Evolutionary conservation across 2,113 vertebrate genomes (phyloP).

Genomic region (Macrotis lagotis): DNA sequence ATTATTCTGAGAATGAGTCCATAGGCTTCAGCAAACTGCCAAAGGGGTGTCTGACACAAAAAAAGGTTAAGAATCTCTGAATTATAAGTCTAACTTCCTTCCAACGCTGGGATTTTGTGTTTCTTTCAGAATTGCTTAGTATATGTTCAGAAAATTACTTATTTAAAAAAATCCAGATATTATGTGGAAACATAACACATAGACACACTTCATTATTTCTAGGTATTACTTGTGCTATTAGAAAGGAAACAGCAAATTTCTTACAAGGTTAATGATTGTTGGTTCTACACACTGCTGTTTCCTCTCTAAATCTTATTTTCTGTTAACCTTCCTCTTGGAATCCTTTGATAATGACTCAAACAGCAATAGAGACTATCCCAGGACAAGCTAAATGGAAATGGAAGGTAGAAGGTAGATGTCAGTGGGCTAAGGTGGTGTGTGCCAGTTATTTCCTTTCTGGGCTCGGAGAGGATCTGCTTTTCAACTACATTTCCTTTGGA

Average conservation of each 20-base stretch:
- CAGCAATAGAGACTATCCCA: slow-evolving; percentile 54
- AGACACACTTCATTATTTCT: slow-evolving; percentile 26
- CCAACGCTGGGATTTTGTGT: not conserved
- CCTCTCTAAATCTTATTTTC: slow-evolving; percentile 72
- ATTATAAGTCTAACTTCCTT: not conserved
- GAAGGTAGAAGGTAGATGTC: slow-evolving; percentile 67
- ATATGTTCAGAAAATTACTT: not conserved
- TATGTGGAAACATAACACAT: not conserved
- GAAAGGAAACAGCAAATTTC: not conserved
- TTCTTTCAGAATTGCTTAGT: not conserved
- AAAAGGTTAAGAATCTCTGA: not conserved
- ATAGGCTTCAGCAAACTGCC: not conserved
- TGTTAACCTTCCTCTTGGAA: slow-evolving; percentile 62
- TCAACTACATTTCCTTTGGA: slow-evolving; percentile 75
- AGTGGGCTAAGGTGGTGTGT: not conserved
- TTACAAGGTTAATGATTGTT: slow-evolving; percentile 54
- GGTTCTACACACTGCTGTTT: slow-evolving; percentile 52
- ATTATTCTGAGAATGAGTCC: not conserved
- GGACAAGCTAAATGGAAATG: not conserved
- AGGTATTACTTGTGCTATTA: slow-evolving; percentile 60
- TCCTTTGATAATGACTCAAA: slow-evolving; percentile 68
- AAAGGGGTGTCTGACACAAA: not conserved
- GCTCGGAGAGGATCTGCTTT: slow-evolving; percentile 72
- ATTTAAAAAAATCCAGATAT: not conserved
- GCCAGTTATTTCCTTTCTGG: slow-evolving; percentile 58